Evolutionary conservation across 2,797 vertebrate species (phyloP), one percentile per base, ranked within the genome.

Genomic region (Acipenser ruthenus): DNA sequence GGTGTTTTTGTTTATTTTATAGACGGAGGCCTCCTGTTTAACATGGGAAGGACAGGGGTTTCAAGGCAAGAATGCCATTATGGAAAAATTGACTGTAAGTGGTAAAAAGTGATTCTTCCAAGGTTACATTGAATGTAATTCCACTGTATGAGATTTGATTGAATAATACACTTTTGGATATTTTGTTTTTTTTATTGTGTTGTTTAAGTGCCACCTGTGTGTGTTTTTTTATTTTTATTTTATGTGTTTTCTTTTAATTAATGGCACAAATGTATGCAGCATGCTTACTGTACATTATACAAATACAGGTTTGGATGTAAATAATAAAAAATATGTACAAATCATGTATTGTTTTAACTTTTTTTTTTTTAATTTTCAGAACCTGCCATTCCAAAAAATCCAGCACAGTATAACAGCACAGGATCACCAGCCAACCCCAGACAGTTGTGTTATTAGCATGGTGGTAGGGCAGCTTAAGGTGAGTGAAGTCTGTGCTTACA

Each of bases 391-490:
- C 72, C 83, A 84, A 77, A 77, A 78, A n/a, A 89, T 86, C 74
- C 85, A 88, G 62, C 84, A 87, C 69, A 80, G 72, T 66, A 83
- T 90, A 78, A 89, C 88, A 65, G 86, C 85, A 51, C 83, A 90
- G 71, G 89, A 89, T 71, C 82, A 79, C 69, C 89, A 91, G 10
- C 89, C 88, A 6, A 86, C 87, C 10, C 69, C 86, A 64, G 86
- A 87, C 67, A 84, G 79, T 68, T 88, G 85, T 68, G 83, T 90
- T 69, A 78, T 88, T 71, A 88, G 84, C 75, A 88, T 84, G 87
- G 84, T 90, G 59, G 87, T 88, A 70, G 89, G 86, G 65, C 88
- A 89, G 73, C 71, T 91, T 69, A 81, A 90, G 86, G 90, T 89
- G 74, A 83, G 75, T 8, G 49, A 2, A 18, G 49, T 13, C 2